Conservation (phyloP, 1,140 invertebrate genomes). For the Calephelis virginiensis region DNA sequence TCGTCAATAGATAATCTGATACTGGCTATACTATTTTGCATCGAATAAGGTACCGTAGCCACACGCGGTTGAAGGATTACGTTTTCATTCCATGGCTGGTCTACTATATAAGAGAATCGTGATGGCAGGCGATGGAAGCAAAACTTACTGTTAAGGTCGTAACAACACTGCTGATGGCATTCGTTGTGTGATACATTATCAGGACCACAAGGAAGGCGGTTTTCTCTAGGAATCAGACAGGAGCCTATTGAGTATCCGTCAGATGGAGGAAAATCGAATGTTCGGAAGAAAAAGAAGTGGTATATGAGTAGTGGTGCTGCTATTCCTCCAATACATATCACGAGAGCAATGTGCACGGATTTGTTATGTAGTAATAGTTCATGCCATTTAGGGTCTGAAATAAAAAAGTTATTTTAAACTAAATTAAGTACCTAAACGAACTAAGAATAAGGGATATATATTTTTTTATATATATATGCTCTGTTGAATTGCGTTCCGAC, state of each 20-base stretch:
- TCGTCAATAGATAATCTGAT: conserved; percentile 56
- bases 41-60: conserved; percentile 47
- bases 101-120: conserved; percentile 55
- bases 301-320: conserved; percentile 51
- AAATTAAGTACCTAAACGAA: too few species aligned
- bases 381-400: conserved; percentile 60
- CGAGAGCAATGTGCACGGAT: conserved; percentile 43
- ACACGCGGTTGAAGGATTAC: conserved; percentile 46
- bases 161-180: conserved; percentile 63
- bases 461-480: too few species aligned
- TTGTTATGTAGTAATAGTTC: conserved; percentile 53
- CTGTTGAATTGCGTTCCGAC: too few species aligned
- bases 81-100: conserved; percentile 48
- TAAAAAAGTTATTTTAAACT: too few species aligned
- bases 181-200: conserved; percentile 35
- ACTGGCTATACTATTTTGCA: conserved; percentile 39
- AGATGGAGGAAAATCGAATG: conserved; percentile 43
- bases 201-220: conserved; percentile 51
- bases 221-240: conserved; percentile 43
- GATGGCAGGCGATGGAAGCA: conserved; percentile 65
- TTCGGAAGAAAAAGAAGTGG: conserved; percentile 44
- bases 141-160: conserved; percentile 43
- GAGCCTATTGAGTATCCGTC: conserved; percentile 58
- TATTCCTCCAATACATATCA: conserved; percentile 38
- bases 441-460: too few species aligned